These are phyloP conservation scores for Sturnus vulgaris DNA, from an alignment of 2,113 vertebrate genomes.

Conservation along the genomic window DNA sequence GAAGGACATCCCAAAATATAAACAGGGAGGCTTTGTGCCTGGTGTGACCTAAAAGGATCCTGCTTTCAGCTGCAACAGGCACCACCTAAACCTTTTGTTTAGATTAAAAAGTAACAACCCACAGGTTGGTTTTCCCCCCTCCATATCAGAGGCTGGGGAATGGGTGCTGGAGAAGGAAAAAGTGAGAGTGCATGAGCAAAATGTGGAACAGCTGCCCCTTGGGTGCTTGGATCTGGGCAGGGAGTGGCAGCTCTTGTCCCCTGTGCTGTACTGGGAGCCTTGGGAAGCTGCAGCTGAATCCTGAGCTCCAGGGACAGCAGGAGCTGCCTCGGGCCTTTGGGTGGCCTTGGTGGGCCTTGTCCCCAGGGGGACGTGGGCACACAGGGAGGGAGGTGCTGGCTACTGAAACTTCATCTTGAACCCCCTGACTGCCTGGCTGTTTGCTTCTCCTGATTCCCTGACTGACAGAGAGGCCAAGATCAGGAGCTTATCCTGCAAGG, in stretches of 20 bases:
- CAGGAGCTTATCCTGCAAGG: neutral
- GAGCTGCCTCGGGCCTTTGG: neutral
- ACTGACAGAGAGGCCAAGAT: neutral
- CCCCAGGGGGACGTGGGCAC: neutral
- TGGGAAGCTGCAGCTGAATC: neutral
- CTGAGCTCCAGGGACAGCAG: neutral
- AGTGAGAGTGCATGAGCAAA: neutral
- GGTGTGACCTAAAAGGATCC: neutral
- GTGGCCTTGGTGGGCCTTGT: neutral
- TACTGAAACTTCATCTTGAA: neutral
- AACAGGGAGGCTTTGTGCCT: neutral
- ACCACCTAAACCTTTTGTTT: neutral
- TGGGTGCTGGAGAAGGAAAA: conserved; percentile 29
- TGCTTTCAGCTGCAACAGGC: neutral
- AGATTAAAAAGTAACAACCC: neutral
- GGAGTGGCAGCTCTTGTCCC: neutral
- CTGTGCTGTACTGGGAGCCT: neutral
- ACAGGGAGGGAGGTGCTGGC: neutral
- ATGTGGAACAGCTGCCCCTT: neutral
- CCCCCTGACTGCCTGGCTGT: neutral
- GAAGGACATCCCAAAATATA: neutral
- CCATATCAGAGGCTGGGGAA: conserved; percentile 2
- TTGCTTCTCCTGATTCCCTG: neutral
- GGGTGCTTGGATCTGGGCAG: neutral
- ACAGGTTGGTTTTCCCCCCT: neutral